Conservation (phyloP, 2,888 invertebrate genomes). For the Drosophila maculinotata region DNA sequence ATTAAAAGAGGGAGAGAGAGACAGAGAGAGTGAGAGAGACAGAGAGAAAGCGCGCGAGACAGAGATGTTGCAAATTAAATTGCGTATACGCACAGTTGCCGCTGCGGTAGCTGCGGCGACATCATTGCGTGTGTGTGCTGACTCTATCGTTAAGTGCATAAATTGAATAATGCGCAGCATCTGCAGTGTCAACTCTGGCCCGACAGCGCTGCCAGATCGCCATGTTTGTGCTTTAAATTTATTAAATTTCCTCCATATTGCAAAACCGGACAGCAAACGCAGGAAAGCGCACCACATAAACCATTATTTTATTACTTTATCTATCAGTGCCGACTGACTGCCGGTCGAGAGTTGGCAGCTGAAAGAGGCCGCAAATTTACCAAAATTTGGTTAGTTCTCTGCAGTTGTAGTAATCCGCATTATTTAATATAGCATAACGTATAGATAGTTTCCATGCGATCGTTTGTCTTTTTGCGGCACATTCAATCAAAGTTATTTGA, state of each 20-base stretch:
- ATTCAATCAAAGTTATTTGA: slow-evolving; percentile 58
- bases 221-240: slow-evolving; percentile 48
- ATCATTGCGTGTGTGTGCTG: slow-evolving; percentile 38
- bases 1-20: background rate
- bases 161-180: slow-evolving; percentile 64
- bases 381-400: slow-evolving; percentile 13
- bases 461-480: slow-evolving; percentile 15
- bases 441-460: background rate
- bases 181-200: slow-evolving; percentile 45
- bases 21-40: background rate
- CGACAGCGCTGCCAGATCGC: slow-evolving; percentile 51
- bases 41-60: slow-evolving; percentile 16
- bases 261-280: slow-evolving; percentile 17
- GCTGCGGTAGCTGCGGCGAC: slow-evolving; percentile 45
- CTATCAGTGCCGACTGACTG: slow-evolving; percentile 19
- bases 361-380: slow-evolving; percentile 19
- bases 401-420: slow-evolving; percentile 4
- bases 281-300: slow-evolving; percentile 48
- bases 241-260: slow-evolving; percentile 43
- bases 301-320: slow-evolving; percentile 53
- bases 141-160: slow-evolving; percentile 74
- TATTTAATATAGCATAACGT: background rate
- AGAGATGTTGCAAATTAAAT: slow-evolving; percentile 66
- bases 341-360: slow-evolving; percentile 1
- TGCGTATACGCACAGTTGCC: slow-evolving; percentile 71